Evolutionary conservation across 2,113 vertebrate genomes (phyloP), one percentile per base, ranked within the genome.

Genomic region (Chauna torquata): DNA sequence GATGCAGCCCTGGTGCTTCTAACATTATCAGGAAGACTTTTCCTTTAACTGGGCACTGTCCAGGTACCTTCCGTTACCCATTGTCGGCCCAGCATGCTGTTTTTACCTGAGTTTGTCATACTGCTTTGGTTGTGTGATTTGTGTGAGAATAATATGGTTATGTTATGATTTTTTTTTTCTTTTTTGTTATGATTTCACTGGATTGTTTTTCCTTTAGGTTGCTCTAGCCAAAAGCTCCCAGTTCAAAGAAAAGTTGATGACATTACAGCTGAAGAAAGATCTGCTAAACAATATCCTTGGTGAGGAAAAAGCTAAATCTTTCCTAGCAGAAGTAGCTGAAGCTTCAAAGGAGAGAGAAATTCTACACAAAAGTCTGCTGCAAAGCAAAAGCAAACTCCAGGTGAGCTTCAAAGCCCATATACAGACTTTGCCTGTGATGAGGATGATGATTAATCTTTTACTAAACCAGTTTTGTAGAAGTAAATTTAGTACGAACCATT

Each of bases 371-470:
- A 96, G 98, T 90, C 98, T 99, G 6, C 94, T 99, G 90, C 98
- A 99, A 97, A 98, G 98, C 92, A 99, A 98, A 85, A 98, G 91
- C 95, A 97, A 97, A 23, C 96, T 99, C 36, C 98, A 99, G 98
- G 99, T 99, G 88, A 85, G 80, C 12, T 20, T 34, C 42, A 64
- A 77, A 88, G 22, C 30, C 16, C 20, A 11, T 24, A 7, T 36
- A 36, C 3, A 52, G 25, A 45, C 58, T 85, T 71, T 57, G 24
- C 16, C 20, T 82, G n/a, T 88, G 80, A 59, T 65, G 77, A 88
- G 90, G 58, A 61, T 40, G 50, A 25, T 34, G 42, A 62, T 86
- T 10, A 49, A 24, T 72, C 82, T 76, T 79, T 69, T 59, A 59
- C 36, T 86, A 71, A 84, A 40, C 12, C 16, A 58, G 16, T 74